These are phyloP conservation scores for Pangasianodon hypophthalmus DNA, from an alignment of 2,113 vertebrate species.

Conservation along the genomic window DNA sequence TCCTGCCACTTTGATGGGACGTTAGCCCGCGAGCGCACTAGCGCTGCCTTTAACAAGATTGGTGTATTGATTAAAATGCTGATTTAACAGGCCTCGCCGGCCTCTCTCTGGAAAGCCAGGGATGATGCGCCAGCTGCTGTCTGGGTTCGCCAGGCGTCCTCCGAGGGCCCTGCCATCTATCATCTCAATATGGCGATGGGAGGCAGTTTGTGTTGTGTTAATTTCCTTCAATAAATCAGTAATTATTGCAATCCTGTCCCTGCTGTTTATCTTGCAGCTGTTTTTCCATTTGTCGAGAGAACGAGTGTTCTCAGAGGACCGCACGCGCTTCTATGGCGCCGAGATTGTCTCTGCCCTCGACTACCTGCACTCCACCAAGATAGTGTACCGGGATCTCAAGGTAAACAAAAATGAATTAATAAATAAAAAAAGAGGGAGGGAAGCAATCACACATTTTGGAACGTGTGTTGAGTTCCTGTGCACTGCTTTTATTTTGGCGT, in stretches of 20 bases:
- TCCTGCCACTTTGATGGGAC: constrained; percentile 75
- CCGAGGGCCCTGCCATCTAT: constrained; percentile 91
- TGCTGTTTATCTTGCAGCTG: constrained; percentile 98
- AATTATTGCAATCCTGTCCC: constrained; percentile 99
- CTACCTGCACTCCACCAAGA: constrained; percentile 98
- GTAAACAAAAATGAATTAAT: constrained; percentile 79
- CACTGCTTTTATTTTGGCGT: constrained; percentile 43
- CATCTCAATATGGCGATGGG: constrained; percentile 99
- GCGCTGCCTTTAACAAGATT: constrained; percentile 87
- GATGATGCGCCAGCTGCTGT: constrained; percentile 98
- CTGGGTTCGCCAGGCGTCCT: constrained; percentile 86
- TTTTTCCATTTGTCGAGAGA: constrained; percentile 99
- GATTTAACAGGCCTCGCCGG: constrained; percentile 86
- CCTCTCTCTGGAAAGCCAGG: constrained; percentile 81
- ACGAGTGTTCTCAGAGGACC: constrained; percentile 98
- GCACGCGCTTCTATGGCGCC: constrained; percentile 97
- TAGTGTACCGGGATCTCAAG: constrained; percentile 99
- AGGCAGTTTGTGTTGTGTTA: constrained; percentile 99
- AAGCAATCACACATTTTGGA: constrained; percentile 76
- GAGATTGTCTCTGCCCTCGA: constrained; percentile 97
- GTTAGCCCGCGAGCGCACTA: constrained; percentile 79
- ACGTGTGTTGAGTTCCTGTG: constrained; percentile 44
- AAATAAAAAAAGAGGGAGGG: constrained; percentile 53
- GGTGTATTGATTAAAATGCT: constrained; percentile 98
- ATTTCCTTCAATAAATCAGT: constrained; percentile 99